These are phyloP conservation scores for Tympanoctomys barrerae DNA, from an alignment of 2,797 vertebrate genomes.

Conservation along the genomic window DNA sequence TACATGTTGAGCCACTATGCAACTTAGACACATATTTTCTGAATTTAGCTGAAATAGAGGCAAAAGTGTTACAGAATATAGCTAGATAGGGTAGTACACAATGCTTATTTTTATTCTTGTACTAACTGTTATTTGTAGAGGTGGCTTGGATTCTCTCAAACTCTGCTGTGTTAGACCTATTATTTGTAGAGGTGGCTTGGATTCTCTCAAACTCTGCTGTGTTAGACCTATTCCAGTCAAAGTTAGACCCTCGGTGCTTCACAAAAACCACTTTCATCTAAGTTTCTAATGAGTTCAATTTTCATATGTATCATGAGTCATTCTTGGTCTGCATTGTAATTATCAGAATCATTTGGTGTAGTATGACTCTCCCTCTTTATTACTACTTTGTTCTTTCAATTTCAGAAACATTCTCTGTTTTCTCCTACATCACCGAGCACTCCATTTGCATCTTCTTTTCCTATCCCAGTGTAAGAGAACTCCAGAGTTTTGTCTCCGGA, in stretches of 20 bases:
- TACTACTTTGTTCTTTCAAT: not conserved
- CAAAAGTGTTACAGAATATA: constrained; percentile 10
- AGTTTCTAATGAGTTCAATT: not conserved
- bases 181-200: not conserved
- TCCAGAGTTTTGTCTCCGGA: not conserved
- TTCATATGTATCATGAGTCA: not conserved
- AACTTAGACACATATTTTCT: not conserved
- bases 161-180: not conserved
- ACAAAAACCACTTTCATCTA: not conserved
- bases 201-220: not conserved
- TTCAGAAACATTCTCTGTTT: not conserved
- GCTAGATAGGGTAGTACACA: not conserved
- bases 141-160: not conserved
- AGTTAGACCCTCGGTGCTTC: not conserved
- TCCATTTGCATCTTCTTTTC: not conserved
- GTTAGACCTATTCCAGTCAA: not conserved
- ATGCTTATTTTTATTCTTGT: not conserved
- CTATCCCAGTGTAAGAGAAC: not conserved
- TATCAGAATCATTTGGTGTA: not conserved
- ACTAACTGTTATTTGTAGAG: not conserved
- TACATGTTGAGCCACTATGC: not conserved
- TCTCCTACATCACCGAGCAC: not conserved
- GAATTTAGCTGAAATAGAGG: not conserved
- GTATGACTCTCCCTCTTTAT: not conserved
- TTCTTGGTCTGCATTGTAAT: not conserved